Conservation (phyloP, 2,888 invertebrate genomes). For the Melitaea athalia region DNA sequence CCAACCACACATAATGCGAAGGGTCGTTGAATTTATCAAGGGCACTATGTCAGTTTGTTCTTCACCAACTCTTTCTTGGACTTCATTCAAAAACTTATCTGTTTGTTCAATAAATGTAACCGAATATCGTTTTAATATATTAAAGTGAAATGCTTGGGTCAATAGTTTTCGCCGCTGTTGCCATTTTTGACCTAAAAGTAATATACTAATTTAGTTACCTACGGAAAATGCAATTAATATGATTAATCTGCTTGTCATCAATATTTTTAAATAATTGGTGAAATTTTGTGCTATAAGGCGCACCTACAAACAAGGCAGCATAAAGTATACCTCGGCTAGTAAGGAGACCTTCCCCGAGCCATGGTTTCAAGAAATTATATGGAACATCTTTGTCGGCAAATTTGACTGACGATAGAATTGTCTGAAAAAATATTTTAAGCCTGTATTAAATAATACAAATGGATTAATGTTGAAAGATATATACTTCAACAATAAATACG, state of each 20-base stretch:
- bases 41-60: constrained; percentile 69
- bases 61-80: constrained; percentile 35
- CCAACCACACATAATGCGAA: constrained; percentile 51
- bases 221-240: constrained; percentile 38
- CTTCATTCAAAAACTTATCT: constrained; percentile 46
- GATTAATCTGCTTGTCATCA: no score
- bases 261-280: no score
- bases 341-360: constrained; percentile 59
- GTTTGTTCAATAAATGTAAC: constrained; percentile 60
- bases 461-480: no score
- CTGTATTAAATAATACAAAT: no score
- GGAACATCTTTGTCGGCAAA: constrained; percentile 54
- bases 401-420: constrained; percentile 23
- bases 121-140: constrained; percentile 63
- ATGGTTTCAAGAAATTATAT: constrained; percentile 55
- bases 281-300: no score
- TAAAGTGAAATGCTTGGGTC: constrained; percentile 73
- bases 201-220: not conserved
- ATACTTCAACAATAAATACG: no score
- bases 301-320: no score
- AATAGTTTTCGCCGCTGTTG: constrained; percentile 65
- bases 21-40: constrained; percentile 61
- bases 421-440: not conserved
- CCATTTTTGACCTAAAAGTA: constrained; percentile 54
- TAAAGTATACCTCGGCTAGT: constrained; percentile 43